Base-by-base conservation (phyloP, 2,113 vertebrate genomes). In the Phalacrocorax carbo region DNA sequence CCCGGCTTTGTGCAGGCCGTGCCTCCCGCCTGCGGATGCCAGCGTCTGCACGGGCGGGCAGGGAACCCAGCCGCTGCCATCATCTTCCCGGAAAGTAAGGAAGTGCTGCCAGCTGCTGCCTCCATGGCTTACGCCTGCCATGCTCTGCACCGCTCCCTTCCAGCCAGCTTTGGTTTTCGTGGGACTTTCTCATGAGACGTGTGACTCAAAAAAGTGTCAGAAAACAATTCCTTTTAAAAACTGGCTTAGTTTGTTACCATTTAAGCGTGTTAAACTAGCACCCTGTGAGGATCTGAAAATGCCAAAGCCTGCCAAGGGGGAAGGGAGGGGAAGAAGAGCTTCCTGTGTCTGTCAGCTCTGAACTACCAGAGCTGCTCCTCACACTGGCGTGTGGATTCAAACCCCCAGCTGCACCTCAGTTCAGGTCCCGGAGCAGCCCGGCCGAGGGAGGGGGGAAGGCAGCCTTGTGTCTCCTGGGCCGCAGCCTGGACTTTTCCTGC, bases 371-470 rank as follows among this genome's bases (percentile, higher is more conserved):
- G 46, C 62, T 54, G 32, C 42, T 81, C 2, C 30, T 81, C 2
- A 1, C 5, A 5, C 61, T 3, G 1, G 14, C 1, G 0, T 4
- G 5, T 1, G 34, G 34, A 17, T 40, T 48, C 54, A 10, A 5
- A 11, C 42, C 2, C 22, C 29, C 23, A 3, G 3, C 12, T 5
- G 27, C 44, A 8, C 46, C 58, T 66, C 54, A 1, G 18, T 2
- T 13, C 13, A 3, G 48, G 18, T 34, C 57, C 34, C 27, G 55
- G 40, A 61, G 80, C 55, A 2, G 80, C 38, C 32, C 4, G 21
- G 20, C 23, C 1, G 2, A 38, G 30, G 60, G 32, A 42, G 34
- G 4, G 1, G 62, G 44, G 13, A 40, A 14, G 7, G 61, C 40
- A 19, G 38, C 27, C 27, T 18, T 21, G 38, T 44, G 14, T 34